Percentiles rank a stretch among this genome's conserved stretches.
Evolutionary conservation across 2,797 vertebrate species (phyloP).

Genomic region (Adrianichthys oophorus): DNA sequence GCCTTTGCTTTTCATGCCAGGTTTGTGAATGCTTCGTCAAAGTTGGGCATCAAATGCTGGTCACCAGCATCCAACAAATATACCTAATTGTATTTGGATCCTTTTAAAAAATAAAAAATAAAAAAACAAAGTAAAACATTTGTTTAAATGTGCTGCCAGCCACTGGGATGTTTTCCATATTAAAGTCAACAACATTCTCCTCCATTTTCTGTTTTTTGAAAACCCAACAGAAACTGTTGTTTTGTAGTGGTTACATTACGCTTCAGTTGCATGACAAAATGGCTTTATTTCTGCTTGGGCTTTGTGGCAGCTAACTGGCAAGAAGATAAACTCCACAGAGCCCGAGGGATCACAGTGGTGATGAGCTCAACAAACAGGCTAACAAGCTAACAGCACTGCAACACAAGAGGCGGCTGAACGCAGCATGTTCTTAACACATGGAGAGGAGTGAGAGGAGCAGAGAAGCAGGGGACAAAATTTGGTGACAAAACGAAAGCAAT

Average conservation of each 20-base stretch:
- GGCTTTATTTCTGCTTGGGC: slow-evolving; percentile 48
- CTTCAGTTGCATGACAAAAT: slow-evolving; percentile 43
- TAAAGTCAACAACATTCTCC: not conserved
- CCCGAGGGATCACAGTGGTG: slow-evolving; percentile 62
- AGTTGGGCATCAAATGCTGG: not conserved
- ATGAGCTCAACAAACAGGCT: slow-evolving; percentile 69
- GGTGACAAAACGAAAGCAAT: slow-evolving; percentile 3
- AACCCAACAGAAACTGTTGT: slow-evolving; percentile 18
- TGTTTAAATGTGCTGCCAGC: not conserved
- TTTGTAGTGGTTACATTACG: slow-evolving; percentile 10
- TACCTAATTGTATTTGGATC: not conserved
- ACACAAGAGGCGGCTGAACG: slow-evolving; percentile 36
- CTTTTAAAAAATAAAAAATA: slow-evolving; percentile 18
- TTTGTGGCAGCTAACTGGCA: slow-evolving; percentile 62
- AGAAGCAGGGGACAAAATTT: not conserved
- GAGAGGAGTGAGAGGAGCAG: slow-evolving; percentile 5
- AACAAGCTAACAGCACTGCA: slow-evolving; percentile 53
- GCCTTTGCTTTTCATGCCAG: not conserved
- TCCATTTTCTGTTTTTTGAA: slow-evolving; percentile 12
- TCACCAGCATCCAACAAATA: slow-evolving; percentile 6
- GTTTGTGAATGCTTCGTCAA: slow-evolving; percentile 1
- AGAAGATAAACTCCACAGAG: slow-evolving; percentile 52
- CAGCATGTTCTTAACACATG: slow-evolving; percentile 36
- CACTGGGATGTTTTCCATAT: not conserved
- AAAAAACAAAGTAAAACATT: not conserved